Evolutionary conservation across 2,797 vertebrate species (phyloP), one percentile per base, ranked within the genome.

Genomic region (Scolopax rusticola): DNA sequence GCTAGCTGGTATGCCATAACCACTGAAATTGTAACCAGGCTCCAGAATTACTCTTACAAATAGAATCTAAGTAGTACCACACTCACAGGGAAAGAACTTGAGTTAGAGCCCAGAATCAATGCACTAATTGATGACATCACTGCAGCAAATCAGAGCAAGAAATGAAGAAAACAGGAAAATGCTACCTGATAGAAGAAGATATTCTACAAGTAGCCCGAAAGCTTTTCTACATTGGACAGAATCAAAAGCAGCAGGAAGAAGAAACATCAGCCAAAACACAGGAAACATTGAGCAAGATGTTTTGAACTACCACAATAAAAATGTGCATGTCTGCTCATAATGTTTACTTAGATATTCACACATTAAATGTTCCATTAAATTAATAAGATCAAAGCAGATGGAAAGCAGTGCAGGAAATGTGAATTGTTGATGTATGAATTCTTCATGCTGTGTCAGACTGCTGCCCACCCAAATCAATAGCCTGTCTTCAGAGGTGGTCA

Each of bases 201-300:
- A 64, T 81, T 85, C 89, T 48, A 69, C 47, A 18, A 74, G 8
- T n/a, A 84, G 6, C 16, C 41, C 67, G 41, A 47, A 86, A 86
- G 21, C 5, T 76, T 86, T 92, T 81, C 25, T 87, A 9, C 41
- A 15, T 1, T 51, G 18, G 24, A 24, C n/a, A 43, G 67, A 69
- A 67, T 56, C 43, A 91, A 90, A 94, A 82, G 24, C n/a, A 90
- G 16, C 24, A 82, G 33, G 43, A 87, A 69, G 21, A 95, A 88
- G n/a, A 79, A 87, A 76, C 1, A 73, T 28, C n/a, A 85, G 19
- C 27, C 28, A 60, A 77, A 91, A 32, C 32, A 67, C 8, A 48
- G 59, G 67, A 91, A 83, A 11, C 57, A 63, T 71, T 57, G 51
- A 70, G 36, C 33, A 80, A 95, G 59, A 32, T 47, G 13, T 90